Percentiles rank a stretch among this genome's conserved stretches.
Evolutionary conservation across 2,113 vertebrate genomes (phyloP).

Genomic region (Microcebus griseorufus): DNA sequence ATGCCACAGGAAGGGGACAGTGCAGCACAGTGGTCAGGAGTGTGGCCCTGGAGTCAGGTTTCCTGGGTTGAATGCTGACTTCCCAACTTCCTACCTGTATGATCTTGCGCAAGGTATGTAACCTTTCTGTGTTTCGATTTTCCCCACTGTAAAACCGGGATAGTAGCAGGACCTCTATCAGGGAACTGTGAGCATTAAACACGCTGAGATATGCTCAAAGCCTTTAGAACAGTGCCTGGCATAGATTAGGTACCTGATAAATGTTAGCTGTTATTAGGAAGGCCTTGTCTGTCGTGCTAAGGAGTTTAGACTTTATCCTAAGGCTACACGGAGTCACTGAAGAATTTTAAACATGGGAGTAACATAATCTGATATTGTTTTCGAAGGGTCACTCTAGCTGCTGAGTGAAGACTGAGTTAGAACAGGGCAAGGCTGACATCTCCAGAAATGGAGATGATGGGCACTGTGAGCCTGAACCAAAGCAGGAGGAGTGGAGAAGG

Average conservation of each 20-base stretch:
- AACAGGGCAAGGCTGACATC: constrained; percentile 7
- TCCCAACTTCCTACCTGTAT: not conserved
- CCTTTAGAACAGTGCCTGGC: not conserved
- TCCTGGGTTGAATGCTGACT: not conserved
- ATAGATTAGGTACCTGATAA: not conserved
- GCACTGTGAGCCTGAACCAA: not conserved
- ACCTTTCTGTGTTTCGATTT: not conserved
- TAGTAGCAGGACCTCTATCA: not conserved
- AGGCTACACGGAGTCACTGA: constrained; percentile 44
- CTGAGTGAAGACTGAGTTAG: constrained; percentile 35
- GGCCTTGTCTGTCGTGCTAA: constrained; percentile 11
- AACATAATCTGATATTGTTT: constrained; percentile 63
- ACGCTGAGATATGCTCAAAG: not conserved
- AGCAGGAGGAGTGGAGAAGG: not conserved
- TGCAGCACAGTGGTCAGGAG: not conserved
- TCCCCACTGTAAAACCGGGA: not conserved
- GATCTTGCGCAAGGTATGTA: not conserved
- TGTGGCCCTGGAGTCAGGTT: not conserved
- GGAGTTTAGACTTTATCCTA: constrained; percentile 42
- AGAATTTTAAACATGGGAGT: constrained; percentile 31
- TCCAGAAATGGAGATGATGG: constrained; percentile 16
- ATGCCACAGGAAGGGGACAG: not conserved
- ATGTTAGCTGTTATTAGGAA: not conserved
- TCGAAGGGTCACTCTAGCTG: constrained; percentile 19
- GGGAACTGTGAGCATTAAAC: not conserved